These are phyloP conservation scores for Diprion similis DNA, from an alignment of 1,140 invertebrate genomes.

Conservation along the genomic window DNA sequence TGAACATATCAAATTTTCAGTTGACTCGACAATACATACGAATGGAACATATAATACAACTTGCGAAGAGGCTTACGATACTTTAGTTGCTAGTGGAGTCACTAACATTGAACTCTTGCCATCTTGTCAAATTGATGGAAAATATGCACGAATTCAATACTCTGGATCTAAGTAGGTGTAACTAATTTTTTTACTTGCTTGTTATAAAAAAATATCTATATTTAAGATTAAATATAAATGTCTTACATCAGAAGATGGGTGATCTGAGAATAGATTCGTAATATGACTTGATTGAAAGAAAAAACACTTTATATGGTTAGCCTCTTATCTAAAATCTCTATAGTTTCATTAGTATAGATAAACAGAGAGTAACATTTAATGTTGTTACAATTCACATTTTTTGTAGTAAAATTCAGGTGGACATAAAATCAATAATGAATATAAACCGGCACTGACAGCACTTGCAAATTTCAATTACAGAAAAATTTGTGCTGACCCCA, in stretches of 20 bases:
- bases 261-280: too few relatives aligned
- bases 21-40: constrained; percentile 41
- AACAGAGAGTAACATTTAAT: too few relatives aligned
- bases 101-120: constrained; percentile 49
- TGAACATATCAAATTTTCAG: constrained; percentile 31
- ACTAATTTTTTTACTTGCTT: constrained; percentile 11
- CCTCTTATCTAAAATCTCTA: too few relatives aligned
- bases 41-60: constrained; percentile 54
- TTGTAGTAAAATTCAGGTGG: too few relatives aligned
- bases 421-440: too few relatives aligned
- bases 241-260: too few relatives aligned
- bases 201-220: neutral
- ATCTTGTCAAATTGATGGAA: constrained; percentile 64
- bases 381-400: too few relatives aligned
- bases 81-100: constrained; percentile 46
- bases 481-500: constrained; percentile 63
- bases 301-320: too few relatives aligned
- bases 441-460: too few relatives aligned
- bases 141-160: constrained; percentile 50
- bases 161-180: constrained; percentile 26
- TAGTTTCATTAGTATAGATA: too few relatives aligned
- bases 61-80: constrained; percentile 56
- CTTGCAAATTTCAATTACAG: constrained; percentile 45
- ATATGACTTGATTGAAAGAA: too few relatives aligned
- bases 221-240: too few relatives aligned